Evolutionary conservation across 2,797 vertebrate genomes (phyloP).

Genomic region (Onychomys leucogaster): DNA sequence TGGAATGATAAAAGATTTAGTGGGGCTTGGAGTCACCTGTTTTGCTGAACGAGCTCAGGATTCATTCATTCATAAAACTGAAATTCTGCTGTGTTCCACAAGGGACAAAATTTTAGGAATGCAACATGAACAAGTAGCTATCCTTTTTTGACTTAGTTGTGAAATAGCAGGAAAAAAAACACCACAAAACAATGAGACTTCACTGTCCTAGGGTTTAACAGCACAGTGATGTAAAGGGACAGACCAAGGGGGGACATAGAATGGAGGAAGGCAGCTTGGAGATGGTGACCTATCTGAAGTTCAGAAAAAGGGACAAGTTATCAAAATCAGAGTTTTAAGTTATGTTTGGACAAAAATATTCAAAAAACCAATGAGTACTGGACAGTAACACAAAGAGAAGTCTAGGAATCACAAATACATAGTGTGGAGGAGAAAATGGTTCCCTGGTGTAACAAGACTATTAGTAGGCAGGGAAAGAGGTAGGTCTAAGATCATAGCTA

Average conservation of each 20-base stretch:
- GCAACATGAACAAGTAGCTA: neutral
- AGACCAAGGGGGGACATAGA: neutral
- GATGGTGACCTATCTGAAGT: neutral
- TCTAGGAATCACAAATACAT: neutral
- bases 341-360: neutral
- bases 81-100: neutral
- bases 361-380: neutral
- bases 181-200: neutral
- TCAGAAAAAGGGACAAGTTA: neutral
- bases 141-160: neutral
- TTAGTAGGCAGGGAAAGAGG: neutral
- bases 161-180: conserved; percentile 30
- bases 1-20: neutral
- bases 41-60: neutral
- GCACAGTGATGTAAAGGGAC: neutral
- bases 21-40: neutral
- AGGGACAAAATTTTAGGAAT: neutral
- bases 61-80: conserved; percentile 26
- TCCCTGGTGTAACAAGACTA: neutral
- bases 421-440: neutral
- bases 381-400: neutral
- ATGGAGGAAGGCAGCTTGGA: neutral
- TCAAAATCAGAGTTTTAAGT: neutral
- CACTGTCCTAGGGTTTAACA: neutral
- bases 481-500: neutral